These are phyloP conservation scores for Folsomia candida DNA, from an alignment of 2,888 invertebrate species.

Conservation along the genomic window DNA sequence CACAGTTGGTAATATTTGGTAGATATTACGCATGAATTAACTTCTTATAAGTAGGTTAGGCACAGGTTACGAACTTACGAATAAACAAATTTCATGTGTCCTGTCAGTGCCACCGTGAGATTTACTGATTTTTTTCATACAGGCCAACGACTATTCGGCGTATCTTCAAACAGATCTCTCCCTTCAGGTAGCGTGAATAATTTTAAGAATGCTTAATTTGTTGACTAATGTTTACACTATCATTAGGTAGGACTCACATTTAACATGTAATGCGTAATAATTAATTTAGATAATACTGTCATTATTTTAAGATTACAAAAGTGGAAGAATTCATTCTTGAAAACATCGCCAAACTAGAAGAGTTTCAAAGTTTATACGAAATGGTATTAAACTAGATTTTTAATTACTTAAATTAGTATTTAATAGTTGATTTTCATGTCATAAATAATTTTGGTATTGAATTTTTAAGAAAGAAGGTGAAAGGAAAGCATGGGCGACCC, in stretches of 20 bases:
- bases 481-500: constrained; percentile 37
- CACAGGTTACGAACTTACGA: too few species aligned
- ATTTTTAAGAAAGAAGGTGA: constrained; percentile 49
- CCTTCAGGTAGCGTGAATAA: constrained; percentile 26
- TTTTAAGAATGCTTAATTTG: constrained; percentile 43
- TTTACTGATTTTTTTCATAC: too few species aligned
- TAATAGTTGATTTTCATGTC: constrained; percentile 10
- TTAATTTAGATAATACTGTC: too few species aligned
- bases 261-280: too few species aligned
- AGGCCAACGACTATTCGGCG: constrained; percentile 45
- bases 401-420: constrained; percentile 3
- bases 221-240: too few species aligned
- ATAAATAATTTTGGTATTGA: too few species aligned
- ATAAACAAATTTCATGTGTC: too few species aligned
- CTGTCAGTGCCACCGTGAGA: too few species aligned
- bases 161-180: constrained; percentile 47
- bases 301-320: constrained; percentile 41
- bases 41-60: too few species aligned
- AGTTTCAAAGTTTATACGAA: constrained; percentile 48
- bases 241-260: too few species aligned
- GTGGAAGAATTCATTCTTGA: constrained; percentile 49
- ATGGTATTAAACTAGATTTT: constrained; percentile 33
- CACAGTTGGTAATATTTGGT: too few species aligned
- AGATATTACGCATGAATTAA: too few species aligned
- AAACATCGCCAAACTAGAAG: constrained; percentile 47